Percentiles rank a stretch among this genome's conserved stretches.
Conservation (phyloP, 2,888 invertebrate genomes). For the Rotaria macrura region DNA sequence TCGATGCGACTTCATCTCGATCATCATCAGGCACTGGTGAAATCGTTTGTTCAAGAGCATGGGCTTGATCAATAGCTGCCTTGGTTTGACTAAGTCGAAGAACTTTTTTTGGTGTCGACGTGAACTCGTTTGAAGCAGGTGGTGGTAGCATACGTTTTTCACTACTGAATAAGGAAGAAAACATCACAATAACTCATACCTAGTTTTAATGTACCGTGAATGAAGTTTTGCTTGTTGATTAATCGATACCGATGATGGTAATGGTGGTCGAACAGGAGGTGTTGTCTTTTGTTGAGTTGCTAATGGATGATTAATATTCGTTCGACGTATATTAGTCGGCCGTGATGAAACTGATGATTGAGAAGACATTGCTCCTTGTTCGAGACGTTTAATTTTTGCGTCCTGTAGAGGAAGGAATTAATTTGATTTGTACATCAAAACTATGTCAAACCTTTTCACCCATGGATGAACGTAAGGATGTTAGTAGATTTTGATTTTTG, state of each 20-base stretch:
- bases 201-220: not conserved
- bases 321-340: not conserved
- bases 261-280: not conserved
- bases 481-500: not conserved
- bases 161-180: not conserved
- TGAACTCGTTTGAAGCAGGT: not conserved
- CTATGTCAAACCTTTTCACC: not conserved
- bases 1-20: not conserved
- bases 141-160: not conserved
- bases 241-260: not conserved
- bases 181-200: not conserved
- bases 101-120: not conserved
- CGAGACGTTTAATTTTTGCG: not conserved
- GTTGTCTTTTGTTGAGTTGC: not conserved
- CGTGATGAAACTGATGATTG: not conserved
- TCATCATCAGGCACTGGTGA: not conserved
- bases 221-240: not conserved
- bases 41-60: not conserved
- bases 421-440: not conserved
- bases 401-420: not conserved
- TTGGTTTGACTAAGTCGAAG: not conserved
- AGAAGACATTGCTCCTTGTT: not conserved
- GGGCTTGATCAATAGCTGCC: not conserved
- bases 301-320: not conserved
- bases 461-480: not conserved